Percentiles rank a stretch among this genome's conserved stretches.
These are phyloP conservation scores for Pongo abelii DNA, from an alignment of 2,113 vertebrate genomes.

Conservation along the genomic window DNA sequence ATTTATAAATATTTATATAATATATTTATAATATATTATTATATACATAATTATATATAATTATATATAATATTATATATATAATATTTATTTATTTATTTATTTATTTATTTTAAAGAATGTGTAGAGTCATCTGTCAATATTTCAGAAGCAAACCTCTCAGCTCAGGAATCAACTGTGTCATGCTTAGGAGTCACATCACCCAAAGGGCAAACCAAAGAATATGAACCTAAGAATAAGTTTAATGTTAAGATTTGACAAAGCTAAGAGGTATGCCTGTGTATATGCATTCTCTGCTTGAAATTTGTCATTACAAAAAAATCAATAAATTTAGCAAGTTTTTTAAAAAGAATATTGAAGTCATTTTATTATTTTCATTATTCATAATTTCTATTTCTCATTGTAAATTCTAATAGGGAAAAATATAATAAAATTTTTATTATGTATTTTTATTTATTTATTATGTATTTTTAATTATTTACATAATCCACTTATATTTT, in stretches of 20 bases:
- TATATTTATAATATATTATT: no score
- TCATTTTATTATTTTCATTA: background rate
- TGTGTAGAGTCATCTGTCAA: background rate
- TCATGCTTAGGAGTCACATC: background rate
- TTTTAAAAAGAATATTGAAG: background rate
- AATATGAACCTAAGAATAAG: background rate
- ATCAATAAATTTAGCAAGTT: background rate
- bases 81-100: no score
- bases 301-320: background rate
- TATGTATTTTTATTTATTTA: background rate
- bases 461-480: background rate
- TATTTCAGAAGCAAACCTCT: background rate
- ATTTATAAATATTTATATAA: no score
- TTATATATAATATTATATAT: no score
- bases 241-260: background rate
- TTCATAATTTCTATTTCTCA: background rate
- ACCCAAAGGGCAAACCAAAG: background rate
- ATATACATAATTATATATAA: no score
- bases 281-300: background rate
- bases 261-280: background rate
- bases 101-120: background rate
- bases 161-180: background rate
- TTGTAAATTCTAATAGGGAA: background rate
- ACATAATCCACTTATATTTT: background rate
- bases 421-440: background rate